These are phyloP conservation scores for Lepidocolaptes lacrymiger DNA, from an alignment of 2,797 vertebrate genomes.

Conservation along the genomic window DNA sequence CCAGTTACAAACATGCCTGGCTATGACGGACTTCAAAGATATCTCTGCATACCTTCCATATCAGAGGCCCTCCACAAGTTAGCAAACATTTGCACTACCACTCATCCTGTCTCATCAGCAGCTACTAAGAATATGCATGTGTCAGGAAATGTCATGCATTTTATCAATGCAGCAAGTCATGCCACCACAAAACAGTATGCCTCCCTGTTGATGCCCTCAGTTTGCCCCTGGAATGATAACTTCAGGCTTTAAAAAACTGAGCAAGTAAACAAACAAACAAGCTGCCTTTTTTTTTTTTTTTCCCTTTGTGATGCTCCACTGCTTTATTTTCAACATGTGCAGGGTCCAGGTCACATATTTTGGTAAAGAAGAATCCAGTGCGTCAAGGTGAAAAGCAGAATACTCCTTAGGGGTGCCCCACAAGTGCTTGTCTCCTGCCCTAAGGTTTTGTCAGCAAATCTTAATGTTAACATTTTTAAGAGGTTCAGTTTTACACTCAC, in stretches of 20 bases:
- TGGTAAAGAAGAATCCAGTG: background rate
- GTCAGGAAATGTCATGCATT: background rate
- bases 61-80: conserved; percentile 18
- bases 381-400: background rate
- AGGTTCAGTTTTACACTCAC: background rate
- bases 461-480: background rate
- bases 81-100: conserved; percentile 47
- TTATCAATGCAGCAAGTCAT: conserved; percentile 1
- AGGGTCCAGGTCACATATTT: background rate
- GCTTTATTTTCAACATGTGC: background rate
- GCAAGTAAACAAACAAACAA: background rate
- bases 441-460: background rate
- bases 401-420: background rate
- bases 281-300: background rate
- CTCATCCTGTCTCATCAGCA: conserved; percentile 43
- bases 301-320: background rate
- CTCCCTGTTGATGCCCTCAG: background rate
- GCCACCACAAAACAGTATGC: background rate
- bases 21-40: background rate
- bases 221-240: background rate
- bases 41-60: conserved; percentile 17
- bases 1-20: background rate
- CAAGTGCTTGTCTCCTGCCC: background rate
- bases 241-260: background rate
- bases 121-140: conserved; percentile 56